phyloP scores from a whole-genome alignment of 1,140 invertebrate species.

The Anthonomus grandis region DNA sequence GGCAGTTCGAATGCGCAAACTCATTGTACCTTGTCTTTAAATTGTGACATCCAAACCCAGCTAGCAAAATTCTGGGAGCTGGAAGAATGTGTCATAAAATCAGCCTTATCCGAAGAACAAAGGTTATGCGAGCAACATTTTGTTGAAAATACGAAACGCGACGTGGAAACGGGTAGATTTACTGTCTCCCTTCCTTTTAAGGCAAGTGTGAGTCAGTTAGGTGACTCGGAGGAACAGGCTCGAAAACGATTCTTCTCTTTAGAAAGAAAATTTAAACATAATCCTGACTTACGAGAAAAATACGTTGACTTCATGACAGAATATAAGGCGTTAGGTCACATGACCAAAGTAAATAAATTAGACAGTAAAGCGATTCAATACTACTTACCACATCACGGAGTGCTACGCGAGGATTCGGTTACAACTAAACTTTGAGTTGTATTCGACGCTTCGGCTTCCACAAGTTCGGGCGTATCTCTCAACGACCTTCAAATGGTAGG shows the following conservation, averaged over 20 bases:
- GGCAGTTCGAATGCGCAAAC: too few species aligned
- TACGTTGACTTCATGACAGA: constrained; percentile 34
- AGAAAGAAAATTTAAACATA: constrained; percentile 13
- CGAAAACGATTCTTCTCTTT: constrained; percentile 17
- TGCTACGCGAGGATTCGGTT: constrained; percentile 39
- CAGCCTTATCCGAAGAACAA: background rate
- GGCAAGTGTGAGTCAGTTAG: constrained; percentile 4
- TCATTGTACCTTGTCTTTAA: background rate
- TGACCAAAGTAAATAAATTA: constrained; percentile 10
- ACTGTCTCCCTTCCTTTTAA: constrained; percentile 13
- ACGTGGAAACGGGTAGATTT: background rate
- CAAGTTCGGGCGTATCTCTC: constrained; percentile 30
- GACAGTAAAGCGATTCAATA: background rate
- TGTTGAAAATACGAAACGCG: background rate
- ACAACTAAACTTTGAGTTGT: too few species aligned
- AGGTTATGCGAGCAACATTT: constrained; percentile 6
- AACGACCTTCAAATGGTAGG: constrained; percentile 34
- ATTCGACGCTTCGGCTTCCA: constrained; percentile 36
- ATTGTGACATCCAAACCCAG: background rate
- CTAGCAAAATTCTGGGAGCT: background rate
- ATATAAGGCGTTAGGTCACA: constrained; percentile 29
- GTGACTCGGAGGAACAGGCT: constrained; percentile 22
- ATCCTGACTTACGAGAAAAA: constrained; percentile 27
- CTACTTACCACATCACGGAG: constrained; percentile 48
- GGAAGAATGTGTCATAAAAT: too few species aligned